These are phyloP conservation scores for Nyctibius grandis DNA, from an alignment of 2,797 vertebrate species.

Conservation along the genomic window DNA sequence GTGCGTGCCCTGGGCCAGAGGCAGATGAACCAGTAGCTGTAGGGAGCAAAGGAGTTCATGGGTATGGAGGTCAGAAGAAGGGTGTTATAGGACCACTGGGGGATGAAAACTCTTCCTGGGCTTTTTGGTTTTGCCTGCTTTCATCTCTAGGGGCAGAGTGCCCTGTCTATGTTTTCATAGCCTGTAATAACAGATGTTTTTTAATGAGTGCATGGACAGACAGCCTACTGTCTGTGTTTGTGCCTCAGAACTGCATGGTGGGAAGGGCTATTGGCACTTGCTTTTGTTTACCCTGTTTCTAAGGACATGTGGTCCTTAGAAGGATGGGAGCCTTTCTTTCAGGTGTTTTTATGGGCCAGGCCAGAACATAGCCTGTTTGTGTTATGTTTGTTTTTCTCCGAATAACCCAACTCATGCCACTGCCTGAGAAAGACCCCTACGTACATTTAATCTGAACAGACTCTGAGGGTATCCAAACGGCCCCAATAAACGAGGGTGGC, in stretches of 20 bases:
- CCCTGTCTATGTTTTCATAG: conserved; percentile 27
- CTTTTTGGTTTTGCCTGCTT: neutral
- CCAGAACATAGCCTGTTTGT: neutral
- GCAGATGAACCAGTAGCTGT: neutral
- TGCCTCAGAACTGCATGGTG: neutral
- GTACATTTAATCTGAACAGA: accelerated
- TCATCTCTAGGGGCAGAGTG: neutral
- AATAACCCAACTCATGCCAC: neutral
- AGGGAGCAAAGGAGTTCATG: neutral
- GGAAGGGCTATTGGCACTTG: conserved; percentile 32
- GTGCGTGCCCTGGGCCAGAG: accelerated
- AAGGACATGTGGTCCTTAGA: neutral
- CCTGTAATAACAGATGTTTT: conserved; percentile 28
- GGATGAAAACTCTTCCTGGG: neutral
- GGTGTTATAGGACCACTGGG: neutral
- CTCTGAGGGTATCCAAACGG: neutral
- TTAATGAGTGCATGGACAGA: neutral
- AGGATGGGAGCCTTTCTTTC: neutral
- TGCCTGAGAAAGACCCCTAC: neutral
- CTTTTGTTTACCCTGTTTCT: conserved; percentile 25
- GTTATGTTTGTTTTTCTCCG: neutral
- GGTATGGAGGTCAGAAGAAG: neutral
- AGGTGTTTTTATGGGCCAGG: neutral
- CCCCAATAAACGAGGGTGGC: neutral
- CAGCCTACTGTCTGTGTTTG: conserved; percentile 32